Evolutionary conservation across 2,888 invertebrate genomes (phyloP), one percentile per base, ranked within the genome.

Genomic region (Eupelmus urozonus): DNA sequence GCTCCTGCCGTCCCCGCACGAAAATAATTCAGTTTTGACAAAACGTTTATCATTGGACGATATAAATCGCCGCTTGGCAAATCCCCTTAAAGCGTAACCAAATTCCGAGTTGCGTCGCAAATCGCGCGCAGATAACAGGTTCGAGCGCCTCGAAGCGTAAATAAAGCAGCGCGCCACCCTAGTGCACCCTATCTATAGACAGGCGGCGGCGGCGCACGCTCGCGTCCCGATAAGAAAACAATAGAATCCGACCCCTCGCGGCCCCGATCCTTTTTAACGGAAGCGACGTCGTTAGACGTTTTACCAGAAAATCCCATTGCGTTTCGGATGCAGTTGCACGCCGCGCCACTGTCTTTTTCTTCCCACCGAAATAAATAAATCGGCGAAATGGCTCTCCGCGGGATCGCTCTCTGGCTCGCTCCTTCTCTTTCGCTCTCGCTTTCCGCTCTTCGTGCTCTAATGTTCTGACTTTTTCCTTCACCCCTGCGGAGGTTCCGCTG

Each of bases 211-310:
- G 2, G 2, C 45, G 45, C 45, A 34, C 9, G 3, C 34, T 9
- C 34, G 34, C 27, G 9, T 23, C 40, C 11, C 16, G 76, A 76
- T 79, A 79, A 79, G 79, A 76, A 79, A 76, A 76, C 76, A 79
- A 79, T 79, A 65, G 79, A 53, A 71, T 51, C 18, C 69, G 45
- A 53, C 42, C 40, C 65, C 60, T 51, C 40, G 27, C 70, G 16
- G 59, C 23, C 63, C 63, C 70, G 71, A 72, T 53, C 40, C 51
- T 20, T 55, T 73, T 51, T 18, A 69, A 45, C 63, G 69, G 67
- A 67, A 62, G 75, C 51, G 42, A 67, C 53, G 71, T 72, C 79
- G 76, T 76, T 79, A 79, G 76, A 76, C 71, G 67, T 70, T 78
- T 78, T 78, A 75, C 74, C 60, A 60, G 74, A 63, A 45, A 75